Evolutionary conservation across 2,797 vertebrate species (phyloP).

Genomic region (Phaenicophaeus curvirostris): DNA sequence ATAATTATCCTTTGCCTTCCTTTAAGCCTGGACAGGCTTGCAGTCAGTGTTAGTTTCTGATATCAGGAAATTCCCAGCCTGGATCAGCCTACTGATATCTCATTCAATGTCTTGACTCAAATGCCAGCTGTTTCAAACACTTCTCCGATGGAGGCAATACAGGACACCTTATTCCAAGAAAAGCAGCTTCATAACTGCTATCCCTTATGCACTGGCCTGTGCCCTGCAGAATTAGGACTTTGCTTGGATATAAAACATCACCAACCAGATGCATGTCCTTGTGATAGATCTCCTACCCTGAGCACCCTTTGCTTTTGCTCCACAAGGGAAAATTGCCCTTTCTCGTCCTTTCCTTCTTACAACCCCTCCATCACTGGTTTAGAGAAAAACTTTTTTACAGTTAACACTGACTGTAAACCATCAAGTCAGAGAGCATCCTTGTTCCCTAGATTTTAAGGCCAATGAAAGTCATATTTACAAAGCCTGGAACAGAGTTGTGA

Average conservation of each 20-base stretch:
- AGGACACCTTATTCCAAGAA: not conserved
- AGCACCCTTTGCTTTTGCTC: not conserved
- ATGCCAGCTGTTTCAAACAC: not conserved
- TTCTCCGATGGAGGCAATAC: not conserved
- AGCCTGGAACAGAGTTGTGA: not conserved
- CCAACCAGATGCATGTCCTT: not conserved
- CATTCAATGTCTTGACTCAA: not conserved
- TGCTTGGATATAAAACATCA: not conserved
- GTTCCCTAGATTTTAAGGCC: not conserved
- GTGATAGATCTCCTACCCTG: not conserved
- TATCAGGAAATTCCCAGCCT: not conserved
- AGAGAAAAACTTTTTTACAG: not conserved
- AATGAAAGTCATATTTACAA: not conserved
- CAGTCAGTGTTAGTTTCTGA: not conserved
- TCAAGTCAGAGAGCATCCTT: not conserved
- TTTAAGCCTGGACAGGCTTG: not conserved
- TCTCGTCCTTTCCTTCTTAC: not conserved
- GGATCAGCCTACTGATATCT: not conserved
- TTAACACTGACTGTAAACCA: not conserved
- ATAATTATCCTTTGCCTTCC: not conserved
- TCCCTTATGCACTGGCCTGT: not conserved
- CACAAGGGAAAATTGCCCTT: not conserved
- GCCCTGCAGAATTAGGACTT: not conserved
- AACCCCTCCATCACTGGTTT: not conserved
- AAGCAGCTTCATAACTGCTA: fast-evolving